These are phyloP conservation scores for Brachyrhaphis roseni DNA, from an alignment of 2,797 vertebrate species.

Conservation along the genomic window DNA sequence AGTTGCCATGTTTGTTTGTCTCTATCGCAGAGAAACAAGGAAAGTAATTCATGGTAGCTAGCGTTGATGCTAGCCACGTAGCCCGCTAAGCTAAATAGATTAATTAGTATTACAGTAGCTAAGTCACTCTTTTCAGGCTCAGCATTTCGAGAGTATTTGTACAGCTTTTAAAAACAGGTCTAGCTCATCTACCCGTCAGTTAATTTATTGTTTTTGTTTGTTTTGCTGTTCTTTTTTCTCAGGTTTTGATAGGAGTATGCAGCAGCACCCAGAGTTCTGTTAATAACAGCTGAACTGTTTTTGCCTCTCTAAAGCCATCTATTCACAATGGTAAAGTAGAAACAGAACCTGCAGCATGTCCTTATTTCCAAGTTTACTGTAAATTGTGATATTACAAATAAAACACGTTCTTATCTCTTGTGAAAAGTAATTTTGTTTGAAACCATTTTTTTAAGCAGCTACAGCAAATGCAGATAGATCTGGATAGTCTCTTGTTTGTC, in stretches of 20 bases:
- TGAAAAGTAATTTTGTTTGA: neutral
- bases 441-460: neutral
- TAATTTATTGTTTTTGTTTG: neutral
- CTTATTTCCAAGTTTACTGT: neutral
- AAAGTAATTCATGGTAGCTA: conserved; percentile 11
- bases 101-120: neutral
- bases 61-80: conserved; percentile 15
- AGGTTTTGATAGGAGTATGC: conserved; percentile 49
- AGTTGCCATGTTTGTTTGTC: fast-evolving
- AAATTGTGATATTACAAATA: neutral
- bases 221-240: neutral
- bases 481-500: neutral
- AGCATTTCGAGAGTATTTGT: fast-evolving
- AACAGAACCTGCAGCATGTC: neutral
- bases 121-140: neutral
- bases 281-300: conserved; percentile 10
- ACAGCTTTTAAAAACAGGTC: fast-evolving
- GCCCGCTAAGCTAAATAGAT: conserved; percentile 38
- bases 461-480: neutral
- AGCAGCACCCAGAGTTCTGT: neutral
- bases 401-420: too few relatives aligned
- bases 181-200: fast-evolving
- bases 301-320: conserved; percentile 5
- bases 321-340: conserved; percentile 49
- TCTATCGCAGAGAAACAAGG: fast-evolving